phyloP scores from a whole-genome alignment of 2,113 vertebrate genomes.

The Passer montanus region DNA sequence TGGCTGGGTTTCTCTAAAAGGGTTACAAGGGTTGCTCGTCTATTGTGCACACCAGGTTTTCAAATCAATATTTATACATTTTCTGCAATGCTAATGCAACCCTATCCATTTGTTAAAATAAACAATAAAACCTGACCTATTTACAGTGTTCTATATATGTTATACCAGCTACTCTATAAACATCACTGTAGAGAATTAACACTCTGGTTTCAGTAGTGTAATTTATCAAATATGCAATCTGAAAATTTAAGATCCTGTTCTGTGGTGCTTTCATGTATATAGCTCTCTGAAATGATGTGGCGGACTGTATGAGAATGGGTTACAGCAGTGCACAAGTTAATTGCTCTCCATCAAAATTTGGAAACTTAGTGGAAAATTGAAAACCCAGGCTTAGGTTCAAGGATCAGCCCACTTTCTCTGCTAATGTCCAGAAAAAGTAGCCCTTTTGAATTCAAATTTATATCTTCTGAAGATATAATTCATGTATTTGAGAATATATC shows the following conservation, averaged over 20 bases:
- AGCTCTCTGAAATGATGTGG: not conserved
- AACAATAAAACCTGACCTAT: constrained; percentile 81
- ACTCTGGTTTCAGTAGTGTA: not conserved
- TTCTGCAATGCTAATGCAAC: constrained; percentile 78
- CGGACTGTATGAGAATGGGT: not conserved
- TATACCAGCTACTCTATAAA: constrained; percentile 39
- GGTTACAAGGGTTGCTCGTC: constrained; percentile 78
- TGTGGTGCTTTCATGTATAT: not conserved
- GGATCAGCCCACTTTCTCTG: not conserved
- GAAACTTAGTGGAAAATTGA: not conserved
- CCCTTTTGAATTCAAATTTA: not conserved
- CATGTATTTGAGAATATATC: constrained; percentile 58
- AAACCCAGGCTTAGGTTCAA: not conserved
- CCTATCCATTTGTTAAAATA: constrained; percentile 77
- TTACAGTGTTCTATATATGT: constrained; percentile 46
- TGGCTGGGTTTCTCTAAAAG: constrained; percentile 81
- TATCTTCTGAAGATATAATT: constrained; percentile 25
- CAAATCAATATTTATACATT: constrained; percentile 88
- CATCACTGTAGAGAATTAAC: constrained; percentile 35
- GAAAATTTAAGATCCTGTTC: not conserved
- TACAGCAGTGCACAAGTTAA: not conserved
- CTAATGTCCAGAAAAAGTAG: not conserved
- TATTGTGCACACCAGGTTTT: constrained; percentile 74
- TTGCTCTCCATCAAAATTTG: not conserved
- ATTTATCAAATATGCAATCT: constrained; percentile 26